Percentiles rank a stretch among this genome's conserved stretches.
These are phyloP conservation scores for Globia sparganii DNA, from an alignment of 2,888 invertebrate genomes.

Conservation along the genomic window DNA sequence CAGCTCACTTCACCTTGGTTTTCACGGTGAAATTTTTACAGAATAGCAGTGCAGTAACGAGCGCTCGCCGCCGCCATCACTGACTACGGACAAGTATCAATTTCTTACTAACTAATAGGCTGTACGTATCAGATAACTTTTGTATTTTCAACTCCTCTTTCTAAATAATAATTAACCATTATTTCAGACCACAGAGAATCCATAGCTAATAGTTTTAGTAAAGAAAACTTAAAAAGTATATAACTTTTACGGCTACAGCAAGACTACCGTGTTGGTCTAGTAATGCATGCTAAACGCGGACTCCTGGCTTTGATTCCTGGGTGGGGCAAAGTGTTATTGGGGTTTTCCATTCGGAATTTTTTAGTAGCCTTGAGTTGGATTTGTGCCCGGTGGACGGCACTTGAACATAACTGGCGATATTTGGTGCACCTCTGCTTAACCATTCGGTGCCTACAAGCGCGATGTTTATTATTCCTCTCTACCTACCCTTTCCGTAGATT, in stretches of 20 bases:
- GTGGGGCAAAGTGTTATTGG: not conserved
- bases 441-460: too few relatives aligned
- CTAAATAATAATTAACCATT: not conserved
- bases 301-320: not conserved
- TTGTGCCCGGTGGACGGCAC: too few relatives aligned
- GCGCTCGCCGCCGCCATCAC: slow-evolving; percentile 4
- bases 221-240: not conserved
- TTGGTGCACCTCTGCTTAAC: too few relatives aligned
- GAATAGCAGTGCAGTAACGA: too few relatives aligned
- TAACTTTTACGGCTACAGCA: not conserved
- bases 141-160: not conserved
- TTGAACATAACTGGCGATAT: too few relatives aligned
- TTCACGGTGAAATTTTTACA: too few relatives aligned
- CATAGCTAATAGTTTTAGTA: not conserved
- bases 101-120: not conserved
- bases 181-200: not conserved
- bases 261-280: not conserved
- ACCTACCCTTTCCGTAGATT: too few relatives aligned
- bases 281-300: not conserved
- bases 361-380: too few relatives aligned
- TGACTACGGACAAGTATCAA: not conserved
- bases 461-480: too few relatives aligned
- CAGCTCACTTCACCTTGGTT: too few relatives aligned
- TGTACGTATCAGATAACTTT: not conserved
- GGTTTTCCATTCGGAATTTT: not conserved